Evolutionary conservation across 1,140 invertebrate genomes (phyloP), one percentile per base, ranked within the genome.

Genomic region (Idris sp.): DNA sequence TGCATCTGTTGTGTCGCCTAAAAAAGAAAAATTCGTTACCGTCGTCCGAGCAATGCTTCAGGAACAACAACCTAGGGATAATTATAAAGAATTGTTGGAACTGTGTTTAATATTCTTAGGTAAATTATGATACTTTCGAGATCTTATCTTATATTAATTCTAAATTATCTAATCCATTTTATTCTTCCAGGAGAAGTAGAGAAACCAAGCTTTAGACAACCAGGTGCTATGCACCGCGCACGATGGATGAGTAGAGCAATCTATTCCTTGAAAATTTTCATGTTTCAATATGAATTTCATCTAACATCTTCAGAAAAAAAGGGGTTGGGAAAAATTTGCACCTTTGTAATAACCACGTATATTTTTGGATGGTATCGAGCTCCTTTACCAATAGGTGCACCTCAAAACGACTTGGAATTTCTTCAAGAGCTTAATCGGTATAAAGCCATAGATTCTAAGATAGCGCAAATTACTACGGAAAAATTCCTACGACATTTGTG

Each of bases 191-290:
- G 28, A 13, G 10, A 26, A 10, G 2, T 19, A 6, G 9, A 18
- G 5, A 9, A 19, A 18, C 16, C 18, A 10, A 38, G 10, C 2
- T 26, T 38, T 9, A 53, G 40, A 53, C 11, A n/a, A 2, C 19
- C 30, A 15, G 30, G 15, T 40, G 68, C 81, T 26, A 69, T 86
- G 49, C 78, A 83, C 75, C 72, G 80, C 43, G 79, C 84, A 19
- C 36, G 83, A 18, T 86, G 84, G 81, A 83, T 86, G 79, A 72
- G 82, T 68, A 86, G 81, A 74, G 80, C 81, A 14, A 78, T 86
- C 35, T 86, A 86, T 62, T 49, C 31, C 10, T 74, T 86, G n/a
- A 87, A 87, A 78, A 76, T 86, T 15, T 86, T 59, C 30, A 26
- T 84, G 36, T 82, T 86, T 71, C 59, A 30, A 61, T 41, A 76